A percentile compares a stretch with the other conserved stretches of the same genome.
Conservation (phyloP, 1,140 invertebrate genomes). For the Diuraphis noxia region DNA sequence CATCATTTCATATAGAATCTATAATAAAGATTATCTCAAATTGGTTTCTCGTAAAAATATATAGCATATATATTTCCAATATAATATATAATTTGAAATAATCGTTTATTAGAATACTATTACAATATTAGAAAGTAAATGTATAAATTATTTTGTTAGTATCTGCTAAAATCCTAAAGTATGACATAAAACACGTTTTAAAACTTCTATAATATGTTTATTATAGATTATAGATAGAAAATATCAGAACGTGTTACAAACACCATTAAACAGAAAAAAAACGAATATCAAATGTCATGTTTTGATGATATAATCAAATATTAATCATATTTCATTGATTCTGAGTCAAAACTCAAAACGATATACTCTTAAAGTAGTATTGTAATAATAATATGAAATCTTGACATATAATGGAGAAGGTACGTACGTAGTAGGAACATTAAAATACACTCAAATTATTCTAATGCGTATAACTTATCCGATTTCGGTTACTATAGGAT, state of each 20-base stretch:
- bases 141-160: neutral
- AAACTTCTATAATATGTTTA: neutral
- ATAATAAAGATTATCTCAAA: neutral
- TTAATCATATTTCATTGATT: neutral
- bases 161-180: neutral
- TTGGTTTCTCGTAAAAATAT: neutral
- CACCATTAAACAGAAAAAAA: neutral
- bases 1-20: too few species aligned
- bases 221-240: neutral
- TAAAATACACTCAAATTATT: slow-evolving; percentile 4
- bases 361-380: neutral
- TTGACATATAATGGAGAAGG: neutral
- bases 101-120: neutral
- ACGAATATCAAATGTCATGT: neutral
- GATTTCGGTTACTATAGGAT: neutral
- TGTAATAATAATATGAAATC: neutral
- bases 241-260: neutral
- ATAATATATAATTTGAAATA: neutral
- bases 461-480: neutral
- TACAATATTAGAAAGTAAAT: neutral
- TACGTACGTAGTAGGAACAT: neutral
- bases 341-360: neutral
- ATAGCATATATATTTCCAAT: neutral
- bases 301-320: neutral
- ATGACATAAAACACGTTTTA: neutral